Evolutionary conservation across 2,888 invertebrate genomes (phyloP), one percentile per base, ranked within the genome.

Genomic region (Chironomus riparius): DNA sequence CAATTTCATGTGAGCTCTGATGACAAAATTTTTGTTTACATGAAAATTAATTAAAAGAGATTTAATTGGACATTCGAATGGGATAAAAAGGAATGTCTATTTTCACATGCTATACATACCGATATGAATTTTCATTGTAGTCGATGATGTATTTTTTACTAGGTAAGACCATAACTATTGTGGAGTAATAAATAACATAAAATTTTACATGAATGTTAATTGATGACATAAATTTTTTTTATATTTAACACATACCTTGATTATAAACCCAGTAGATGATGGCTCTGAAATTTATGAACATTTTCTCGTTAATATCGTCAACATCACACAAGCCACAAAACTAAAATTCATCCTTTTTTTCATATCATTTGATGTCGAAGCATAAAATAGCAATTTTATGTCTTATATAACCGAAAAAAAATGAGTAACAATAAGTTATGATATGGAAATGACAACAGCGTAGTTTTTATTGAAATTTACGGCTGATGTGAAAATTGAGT

Each of bases 201-300:
- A 56, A 15, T 18, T 7, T 13, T 3, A 38, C 68, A 68, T 47
- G 68, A 68, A 28, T 38, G 38, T 38, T 38, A 38, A 38, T 38
- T 38, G 38, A 68, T 28, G 15, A 13, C 47, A 68, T 68, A 28
- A 68, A 28, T 18, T 4, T 72, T n/a, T n/a, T 56, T 56, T 15
- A 56, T 56, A 38, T 56, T 15, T 56, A 15, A 2, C 56, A 18
- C 56, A 50, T 56, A 72, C 72, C 72, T 72, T 72, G 92, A 82
- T 94, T 93, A 84, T 93, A 93, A 77, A 93, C 93, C 95, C 95
- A 95, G 85, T 95, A 95, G 82, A 92, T 94, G 85, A 95, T 95
- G 79, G 95, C 94, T 78, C 93, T 88, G 10, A 48, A 80, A 79
- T 18, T 47, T 50, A 74, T 24, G 70, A 68, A 70, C n/a, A 48